A percentile compares a stretch with the other conserved stretches of the same genome.
Conservation (phyloP, 2,797 vertebrate species). For the Rhabdophis nuchalis region DNA sequence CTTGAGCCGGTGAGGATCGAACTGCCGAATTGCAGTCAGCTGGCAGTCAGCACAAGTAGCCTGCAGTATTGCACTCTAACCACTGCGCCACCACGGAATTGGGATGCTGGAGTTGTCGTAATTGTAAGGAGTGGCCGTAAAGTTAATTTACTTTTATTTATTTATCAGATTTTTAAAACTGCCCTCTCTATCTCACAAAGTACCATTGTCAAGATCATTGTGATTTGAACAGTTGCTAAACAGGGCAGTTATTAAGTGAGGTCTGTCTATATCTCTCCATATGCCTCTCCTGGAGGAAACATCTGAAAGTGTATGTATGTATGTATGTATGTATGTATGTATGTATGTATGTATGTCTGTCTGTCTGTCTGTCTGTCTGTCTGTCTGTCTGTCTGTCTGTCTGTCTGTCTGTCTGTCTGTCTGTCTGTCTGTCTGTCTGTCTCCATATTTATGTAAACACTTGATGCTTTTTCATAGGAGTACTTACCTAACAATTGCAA, state of each 20-base stretch:
- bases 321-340: too few relatives aligned
- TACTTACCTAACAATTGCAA: not conserved
- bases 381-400: too few relatives aligned
- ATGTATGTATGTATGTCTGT: too few relatives aligned
- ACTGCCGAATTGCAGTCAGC: too few relatives aligned
- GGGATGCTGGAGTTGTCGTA: not conserved
- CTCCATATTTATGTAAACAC: not conserved
- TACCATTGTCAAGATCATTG: not conserved
- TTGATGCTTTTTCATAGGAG: not conserved
- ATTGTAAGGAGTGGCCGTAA: not conserved
- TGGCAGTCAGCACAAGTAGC: too few relatives aligned
- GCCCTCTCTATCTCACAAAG: not conserved
- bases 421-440: too few relatives aligned
- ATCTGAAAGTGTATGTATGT: too few relatives aligned
- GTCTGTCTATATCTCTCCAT: not conserved
- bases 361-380: too few relatives aligned
- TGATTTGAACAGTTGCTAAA: not conserved
- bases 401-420: too few relatives aligned
- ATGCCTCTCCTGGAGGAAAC: not conserved
- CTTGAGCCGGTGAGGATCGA: too few relatives aligned
- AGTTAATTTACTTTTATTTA: not conserved
- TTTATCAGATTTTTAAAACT: not conserved
- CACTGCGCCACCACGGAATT: too few relatives aligned
- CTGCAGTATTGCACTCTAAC: too few relatives aligned
- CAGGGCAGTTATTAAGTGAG: not conserved